These are phyloP conservation scores for Peromyscus aztecus DNA, from an alignment of 2,797 vertebrate genomes.

Conservation along the genomic window DNA sequence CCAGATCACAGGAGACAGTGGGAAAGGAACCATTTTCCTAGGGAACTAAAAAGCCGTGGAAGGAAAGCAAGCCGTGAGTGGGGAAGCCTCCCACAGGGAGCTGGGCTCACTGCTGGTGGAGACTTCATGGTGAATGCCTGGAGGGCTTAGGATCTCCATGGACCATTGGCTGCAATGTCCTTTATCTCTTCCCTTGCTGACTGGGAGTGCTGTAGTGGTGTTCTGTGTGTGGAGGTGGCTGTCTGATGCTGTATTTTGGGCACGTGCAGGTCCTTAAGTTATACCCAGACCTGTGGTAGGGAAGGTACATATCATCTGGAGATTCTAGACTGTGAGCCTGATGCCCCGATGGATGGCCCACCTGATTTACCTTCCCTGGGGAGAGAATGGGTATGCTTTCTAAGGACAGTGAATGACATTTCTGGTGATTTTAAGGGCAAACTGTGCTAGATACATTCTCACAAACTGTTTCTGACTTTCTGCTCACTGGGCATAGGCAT, in stretches of 20 bases:
- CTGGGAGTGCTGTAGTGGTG: not conserved
- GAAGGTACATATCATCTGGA: not conserved
- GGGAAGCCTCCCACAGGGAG: not conserved
- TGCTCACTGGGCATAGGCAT: not conserved
- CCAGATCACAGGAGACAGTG: not conserved
- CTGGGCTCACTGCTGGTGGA: too few species aligned
- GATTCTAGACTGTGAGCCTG: not conserved
- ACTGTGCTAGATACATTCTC: not conserved
- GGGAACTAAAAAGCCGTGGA: not conserved
- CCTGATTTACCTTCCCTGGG: not conserved
- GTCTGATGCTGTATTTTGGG: not conserved
- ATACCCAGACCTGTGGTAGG: not conserved
- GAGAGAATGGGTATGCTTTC: conserved; percentile 2
- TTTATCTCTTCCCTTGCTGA: not conserved
- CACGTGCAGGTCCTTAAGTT: not conserved
- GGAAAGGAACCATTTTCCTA: conserved; percentile 18
- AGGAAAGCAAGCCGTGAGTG: not conserved
- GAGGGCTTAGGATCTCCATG: not conserved
- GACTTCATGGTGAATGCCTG: not conserved
- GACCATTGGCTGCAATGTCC: not conserved
- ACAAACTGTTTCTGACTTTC: not conserved
- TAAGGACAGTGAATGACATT: not conserved
- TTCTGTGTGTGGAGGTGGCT: not conserved
- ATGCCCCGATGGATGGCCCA: not conserved
- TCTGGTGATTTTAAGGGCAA: conserved; percentile 40